These are phyloP conservation scores for Odontesthes bonariensis DNA, from an alignment of 2,113 vertebrate species.

Conservation along the genomic window DNA sequence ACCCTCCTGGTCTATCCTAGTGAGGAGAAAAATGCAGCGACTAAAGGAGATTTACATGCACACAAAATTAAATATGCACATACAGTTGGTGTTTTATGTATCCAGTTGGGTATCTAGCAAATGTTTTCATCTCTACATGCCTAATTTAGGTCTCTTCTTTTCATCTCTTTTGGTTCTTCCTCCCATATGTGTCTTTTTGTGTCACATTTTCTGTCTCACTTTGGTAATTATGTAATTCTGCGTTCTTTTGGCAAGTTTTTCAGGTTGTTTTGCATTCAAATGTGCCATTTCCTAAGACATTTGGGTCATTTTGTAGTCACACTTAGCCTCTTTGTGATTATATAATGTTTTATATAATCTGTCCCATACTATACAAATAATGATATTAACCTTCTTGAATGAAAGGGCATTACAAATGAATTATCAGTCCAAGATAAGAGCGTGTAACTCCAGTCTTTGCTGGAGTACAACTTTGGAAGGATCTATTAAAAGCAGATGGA, in stretches of 20 bases:
- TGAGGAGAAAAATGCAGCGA: too few relatives aligned
- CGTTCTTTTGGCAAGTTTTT: neutral
- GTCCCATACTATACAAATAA: too few relatives aligned
- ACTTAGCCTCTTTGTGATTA: neutral
- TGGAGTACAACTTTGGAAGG: neutral
- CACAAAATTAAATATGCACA: too few relatives aligned
- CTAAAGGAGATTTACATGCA: too few relatives aligned
- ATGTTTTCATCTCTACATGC: too few relatives aligned
- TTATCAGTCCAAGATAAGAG: neutral
- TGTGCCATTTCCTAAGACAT: neutral
- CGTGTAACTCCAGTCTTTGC: neutral
- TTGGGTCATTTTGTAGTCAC: too few relatives aligned
- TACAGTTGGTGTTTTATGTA: too few relatives aligned
- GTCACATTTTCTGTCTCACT: neutral
- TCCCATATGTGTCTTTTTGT: neutral
- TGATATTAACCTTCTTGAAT: slow-evolving; percentile 6
- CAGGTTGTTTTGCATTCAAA: neutral
- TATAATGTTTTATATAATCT: neutral
- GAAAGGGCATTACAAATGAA: neutral
- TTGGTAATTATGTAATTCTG: neutral
- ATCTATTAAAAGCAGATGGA: slow-evolving; percentile 3
- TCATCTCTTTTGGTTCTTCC: too few relatives aligned
- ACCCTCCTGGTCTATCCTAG: too few relatives aligned
- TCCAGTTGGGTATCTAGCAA: too few relatives aligned
- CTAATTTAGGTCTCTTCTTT: too few relatives aligned